Evolutionary conservation across 2,113 vertebrate species (phyloP).

Genomic region (Rafetus swinhoei): DNA sequence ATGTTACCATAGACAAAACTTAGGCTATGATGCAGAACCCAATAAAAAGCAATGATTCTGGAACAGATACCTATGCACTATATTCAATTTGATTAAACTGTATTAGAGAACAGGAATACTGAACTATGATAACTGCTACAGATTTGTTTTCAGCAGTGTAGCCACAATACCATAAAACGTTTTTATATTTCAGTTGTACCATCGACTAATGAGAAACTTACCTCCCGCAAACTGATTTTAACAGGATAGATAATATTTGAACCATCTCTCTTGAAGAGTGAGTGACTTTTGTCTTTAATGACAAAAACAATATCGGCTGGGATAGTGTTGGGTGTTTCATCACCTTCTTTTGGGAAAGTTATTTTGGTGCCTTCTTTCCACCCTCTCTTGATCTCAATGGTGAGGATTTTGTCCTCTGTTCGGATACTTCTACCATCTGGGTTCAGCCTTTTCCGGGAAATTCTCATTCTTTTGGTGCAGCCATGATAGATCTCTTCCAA

Average conservation of each 20-base stretch:
- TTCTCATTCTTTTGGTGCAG: slow-evolving; percentile 97
- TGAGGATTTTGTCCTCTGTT: slow-evolving; percentile 96
- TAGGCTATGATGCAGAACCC: not conserved
- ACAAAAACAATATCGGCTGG: slow-evolving; percentile 98
- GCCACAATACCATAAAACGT: fast-evolving
- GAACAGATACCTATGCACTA: not conserved
- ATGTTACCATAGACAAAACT: not conserved
- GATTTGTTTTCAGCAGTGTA: not conserved
- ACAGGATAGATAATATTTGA: slow-evolving; percentile 96
- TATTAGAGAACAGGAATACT: not conserved
- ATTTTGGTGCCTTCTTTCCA: slow-evolving; percentile 99
- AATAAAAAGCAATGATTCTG: not conserved
- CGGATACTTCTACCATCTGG: slow-evolving; percentile 92
- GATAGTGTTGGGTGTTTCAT: slow-evolving; percentile 92
- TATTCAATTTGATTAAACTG: not conserved
- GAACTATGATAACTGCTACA: not conserved
- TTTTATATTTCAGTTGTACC: not conserved
- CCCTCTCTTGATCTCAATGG: slow-evolving; percentile 96
- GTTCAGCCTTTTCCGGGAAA: slow-evolving; percentile 94
- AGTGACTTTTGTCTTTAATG: slow-evolving; percentile 97
- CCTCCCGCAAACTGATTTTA: slow-evolving; percentile 93
- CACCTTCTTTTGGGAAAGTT: slow-evolving; percentile 96
- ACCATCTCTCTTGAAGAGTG: slow-evolving; percentile 95
- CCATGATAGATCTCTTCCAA: slow-evolving; percentile 96
- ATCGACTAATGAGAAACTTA: slow-evolving; percentile 70